Base-by-base conservation (phyloP, 1,140 invertebrate genomes). In the Pentalonia nigronervosa region DNA sequence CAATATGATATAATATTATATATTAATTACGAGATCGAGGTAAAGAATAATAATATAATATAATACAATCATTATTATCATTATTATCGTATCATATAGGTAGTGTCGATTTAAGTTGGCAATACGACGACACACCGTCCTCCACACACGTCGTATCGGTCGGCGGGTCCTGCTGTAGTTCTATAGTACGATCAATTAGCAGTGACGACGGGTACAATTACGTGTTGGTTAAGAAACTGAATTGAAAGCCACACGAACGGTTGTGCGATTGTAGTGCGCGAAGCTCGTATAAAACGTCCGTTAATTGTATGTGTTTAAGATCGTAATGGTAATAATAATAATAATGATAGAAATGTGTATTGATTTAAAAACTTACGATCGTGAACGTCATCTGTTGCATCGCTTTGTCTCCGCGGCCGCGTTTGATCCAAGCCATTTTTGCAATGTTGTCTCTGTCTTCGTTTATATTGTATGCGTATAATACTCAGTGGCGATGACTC, bases 381-480 rank as follows among this genome's bases (percentile, higher is more conserved):
- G 76, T 9, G 76, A 48, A 83, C 23, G 91, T 30, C 76, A 84
- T 84, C 25, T 41, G 53, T 25, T 41, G 53, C 53, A 21, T 41
- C 11, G 53, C 53, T 56, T 53, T 41, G 50, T 17, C n/a, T 34
- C 47, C 30, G 76, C 50, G 45, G 25, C 34, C 34, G 76, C 60
- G 34, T 36, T 30, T 93, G 81, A 93, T 93, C 91, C 91, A 93
- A 84, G 91, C 91, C 91, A 93, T 93, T 92, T 92, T 83, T 50
- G 17, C 36, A n/a, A 9, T 9, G 48, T 47, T 87, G 23, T 87
- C 30, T 87, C 47, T 36, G 34, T 25, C 41, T 45, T 48, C 34
- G 45, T 47, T 48, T 34, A 21, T 87, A 17, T 17, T 17, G 30
- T 67, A 67, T 48, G 34, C 83, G 34, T 84, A 14, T 84, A 11